These are phyloP conservation scores for Phataginus tricuspis DNA, from an alignment of 2,797 vertebrate genomes.

Conservation along the genomic window DNA sequence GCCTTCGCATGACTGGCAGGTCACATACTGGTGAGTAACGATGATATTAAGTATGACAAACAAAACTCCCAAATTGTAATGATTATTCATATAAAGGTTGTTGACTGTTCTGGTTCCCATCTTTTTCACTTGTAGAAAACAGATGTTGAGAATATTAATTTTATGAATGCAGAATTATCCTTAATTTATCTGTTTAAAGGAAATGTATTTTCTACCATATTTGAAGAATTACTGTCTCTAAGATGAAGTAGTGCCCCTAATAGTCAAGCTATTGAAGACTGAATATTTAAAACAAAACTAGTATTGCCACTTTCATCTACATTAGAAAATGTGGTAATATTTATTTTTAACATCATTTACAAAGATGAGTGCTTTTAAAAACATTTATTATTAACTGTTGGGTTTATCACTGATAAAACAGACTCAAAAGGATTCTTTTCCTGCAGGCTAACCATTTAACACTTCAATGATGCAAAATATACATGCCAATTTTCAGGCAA, in stretches of 20 bases:
- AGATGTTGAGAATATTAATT: constrained; percentile 3
- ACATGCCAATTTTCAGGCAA: not conserved
- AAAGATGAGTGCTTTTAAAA: constrained; percentile 3
- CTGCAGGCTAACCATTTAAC: not conserved
- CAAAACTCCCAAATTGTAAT: not conserved
- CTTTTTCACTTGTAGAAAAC: not conserved
- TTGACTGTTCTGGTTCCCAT: not conserved
- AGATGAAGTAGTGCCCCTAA: not conserved
- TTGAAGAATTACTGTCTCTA: not conserved
- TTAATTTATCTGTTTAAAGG: constrained; percentile 36
- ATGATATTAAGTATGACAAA: not conserved
- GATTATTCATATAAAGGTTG: not conserved
- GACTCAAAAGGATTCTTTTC: not conserved
- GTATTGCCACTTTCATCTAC: not conserved
- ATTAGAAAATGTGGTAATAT: not conserved
- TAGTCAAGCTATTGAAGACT: not conserved
- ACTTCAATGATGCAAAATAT: not conserved
- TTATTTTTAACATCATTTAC: constrained; percentile 34
- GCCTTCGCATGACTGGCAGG: not conserved
- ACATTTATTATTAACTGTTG: not conserved
- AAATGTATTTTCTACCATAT: not conserved
- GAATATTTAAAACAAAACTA: constrained; percentile 33
- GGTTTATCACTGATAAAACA: not conserved
- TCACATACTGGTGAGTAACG: not conserved
- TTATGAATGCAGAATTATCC: constrained; percentile 20